Conservation (phyloP, 1,140 invertebrate genomes). For the Sarcophaga peregrina region DNA sequence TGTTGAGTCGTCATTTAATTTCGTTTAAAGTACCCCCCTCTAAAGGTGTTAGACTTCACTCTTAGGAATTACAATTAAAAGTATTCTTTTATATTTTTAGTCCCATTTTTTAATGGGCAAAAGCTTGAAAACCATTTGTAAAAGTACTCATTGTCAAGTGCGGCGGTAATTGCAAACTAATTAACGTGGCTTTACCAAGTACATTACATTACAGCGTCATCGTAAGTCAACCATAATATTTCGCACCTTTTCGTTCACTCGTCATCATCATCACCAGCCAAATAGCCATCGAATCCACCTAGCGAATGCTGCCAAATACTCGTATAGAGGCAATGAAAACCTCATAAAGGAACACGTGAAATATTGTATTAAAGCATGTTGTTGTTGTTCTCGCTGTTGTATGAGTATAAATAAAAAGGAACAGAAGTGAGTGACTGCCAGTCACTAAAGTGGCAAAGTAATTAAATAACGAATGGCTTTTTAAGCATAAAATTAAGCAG, state of each 20-base stretch:
- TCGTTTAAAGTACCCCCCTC: background rate
- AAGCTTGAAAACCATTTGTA: background rate
- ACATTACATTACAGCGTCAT: background rate
- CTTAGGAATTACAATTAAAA: background rate
- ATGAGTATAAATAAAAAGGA: too few relatives aligned
- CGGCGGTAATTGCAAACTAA: background rate
- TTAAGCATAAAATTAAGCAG: constrained; percentile 41
- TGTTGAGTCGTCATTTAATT: too few relatives aligned
- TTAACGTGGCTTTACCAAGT: background rate
- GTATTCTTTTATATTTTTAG: background rate
- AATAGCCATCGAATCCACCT: too few relatives aligned
- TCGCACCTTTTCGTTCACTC: constrained; percentile 31
- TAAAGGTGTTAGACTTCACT: background rate
- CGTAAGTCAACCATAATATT: constrained; percentile 33
- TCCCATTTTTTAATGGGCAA: background rate
- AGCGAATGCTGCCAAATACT: too few relatives aligned
- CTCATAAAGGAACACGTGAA: too few relatives aligned
- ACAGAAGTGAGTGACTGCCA: background rate
- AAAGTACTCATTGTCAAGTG: constrained; percentile 5
- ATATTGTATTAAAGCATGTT: too few relatives aligned
- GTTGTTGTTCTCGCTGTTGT: too few relatives aligned
- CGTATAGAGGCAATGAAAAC: too few relatives aligned
- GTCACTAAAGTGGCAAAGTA: constrained; percentile 36
- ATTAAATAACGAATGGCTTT: constrained; percentile 42
- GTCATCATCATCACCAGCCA: too few relatives aligned